Percentiles rank a stretch among this genome's conserved stretches.
These are phyloP conservation scores for Turritopsis rubra DNA, from an alignment of 30 jellyfish, hydroid and myxozoan genomes.

Conservation along the genomic window DNA sequence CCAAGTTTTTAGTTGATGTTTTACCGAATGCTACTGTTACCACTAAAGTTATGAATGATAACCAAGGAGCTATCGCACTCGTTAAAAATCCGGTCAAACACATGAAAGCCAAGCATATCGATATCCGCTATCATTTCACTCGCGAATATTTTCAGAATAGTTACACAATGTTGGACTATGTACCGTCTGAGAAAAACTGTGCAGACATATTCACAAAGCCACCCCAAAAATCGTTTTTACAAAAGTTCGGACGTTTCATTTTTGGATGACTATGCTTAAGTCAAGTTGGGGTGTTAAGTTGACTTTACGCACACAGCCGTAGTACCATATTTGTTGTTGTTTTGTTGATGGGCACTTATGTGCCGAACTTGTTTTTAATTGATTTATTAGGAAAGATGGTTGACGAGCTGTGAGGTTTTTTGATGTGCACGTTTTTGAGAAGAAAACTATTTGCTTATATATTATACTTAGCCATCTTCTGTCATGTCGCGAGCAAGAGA, in stretches of 20 bases:
- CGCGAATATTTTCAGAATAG: background rate
- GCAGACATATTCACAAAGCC: background rate
- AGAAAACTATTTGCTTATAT: too few species aligned
- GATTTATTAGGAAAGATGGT: too few species aligned
- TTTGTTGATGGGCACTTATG: too few species aligned
- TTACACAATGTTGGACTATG: background rate
- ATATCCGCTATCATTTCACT: background rate
- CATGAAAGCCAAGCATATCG: background rate
- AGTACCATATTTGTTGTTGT: too few species aligned
- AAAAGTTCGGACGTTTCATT: background rate
- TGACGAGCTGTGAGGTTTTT: too few species aligned
- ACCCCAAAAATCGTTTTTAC: background rate
- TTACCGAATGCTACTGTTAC: background rate
- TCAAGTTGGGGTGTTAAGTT: too few species aligned
- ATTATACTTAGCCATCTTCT: too few species aligned
- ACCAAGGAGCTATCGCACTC: slow-evolving; percentile 7
- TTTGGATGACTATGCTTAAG: background rate
- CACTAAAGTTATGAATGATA: background rate
- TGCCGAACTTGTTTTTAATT: too few species aligned
- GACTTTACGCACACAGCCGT: too few species aligned
- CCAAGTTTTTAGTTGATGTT: background rate
- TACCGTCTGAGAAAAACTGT: background rate
- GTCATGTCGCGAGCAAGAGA: too few species aligned
- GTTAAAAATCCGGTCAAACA: background rate
- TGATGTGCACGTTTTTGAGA: too few species aligned